Evolutionary conservation across 2,888 invertebrate genomes (phyloP).

Genomic region (Chrysodeixis includens): DNA sequence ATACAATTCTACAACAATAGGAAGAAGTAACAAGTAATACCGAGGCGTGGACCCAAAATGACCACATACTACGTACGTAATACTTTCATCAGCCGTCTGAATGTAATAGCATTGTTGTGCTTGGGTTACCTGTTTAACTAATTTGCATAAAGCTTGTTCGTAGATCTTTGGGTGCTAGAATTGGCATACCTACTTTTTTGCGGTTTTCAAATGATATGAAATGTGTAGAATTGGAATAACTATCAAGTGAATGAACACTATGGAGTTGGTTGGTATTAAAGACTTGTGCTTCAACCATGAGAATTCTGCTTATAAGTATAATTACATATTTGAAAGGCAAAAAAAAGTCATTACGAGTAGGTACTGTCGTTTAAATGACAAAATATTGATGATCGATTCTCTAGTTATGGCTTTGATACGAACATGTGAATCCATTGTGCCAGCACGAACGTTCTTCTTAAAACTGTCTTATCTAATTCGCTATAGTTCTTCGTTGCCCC

Average conservation of each 20-base stretch:
- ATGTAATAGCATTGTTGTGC: slow-evolving; percentile 53
- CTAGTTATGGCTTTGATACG: too few relatives aligned
- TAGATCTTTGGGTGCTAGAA: slow-evolving; percentile 34
- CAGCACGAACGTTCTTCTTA: too few relatives aligned
- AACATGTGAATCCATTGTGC: too few relatives aligned
- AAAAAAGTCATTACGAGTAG: too few relatives aligned
- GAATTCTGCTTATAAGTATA: too few relatives aligned
- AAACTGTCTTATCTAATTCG: slow-evolving; percentile 23
- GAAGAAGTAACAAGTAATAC: slow-evolving; percentile 10
- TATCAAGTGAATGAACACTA: too few relatives aligned
- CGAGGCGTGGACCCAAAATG: slow-evolving; percentile 29
- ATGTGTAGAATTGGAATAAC: too few relatives aligned
- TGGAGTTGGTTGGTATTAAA: too few relatives aligned
- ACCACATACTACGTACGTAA: slow-evolving; percentile 45
- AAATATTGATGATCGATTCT: too few relatives aligned
- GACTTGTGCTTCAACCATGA: too few relatives aligned
- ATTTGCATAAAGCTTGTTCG: slow-evolving; percentile 57
- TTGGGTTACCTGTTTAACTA: slow-evolving; percentile 56
- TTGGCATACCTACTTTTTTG: slow-evolving; percentile 10
- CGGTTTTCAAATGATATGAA: not conserved
- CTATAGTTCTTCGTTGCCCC: slow-evolving; percentile 23
- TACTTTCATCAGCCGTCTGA: slow-evolving; percentile 49
- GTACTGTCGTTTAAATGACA: too few relatives aligned
- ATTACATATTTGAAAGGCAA: too few relatives aligned
- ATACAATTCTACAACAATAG: slow-evolving; percentile 21